Evolutionary conservation across 2,888 invertebrate species (phyloP), one percentile per base, ranked within the genome.

Genomic region (Pandemis cinnamomeana): DNA sequence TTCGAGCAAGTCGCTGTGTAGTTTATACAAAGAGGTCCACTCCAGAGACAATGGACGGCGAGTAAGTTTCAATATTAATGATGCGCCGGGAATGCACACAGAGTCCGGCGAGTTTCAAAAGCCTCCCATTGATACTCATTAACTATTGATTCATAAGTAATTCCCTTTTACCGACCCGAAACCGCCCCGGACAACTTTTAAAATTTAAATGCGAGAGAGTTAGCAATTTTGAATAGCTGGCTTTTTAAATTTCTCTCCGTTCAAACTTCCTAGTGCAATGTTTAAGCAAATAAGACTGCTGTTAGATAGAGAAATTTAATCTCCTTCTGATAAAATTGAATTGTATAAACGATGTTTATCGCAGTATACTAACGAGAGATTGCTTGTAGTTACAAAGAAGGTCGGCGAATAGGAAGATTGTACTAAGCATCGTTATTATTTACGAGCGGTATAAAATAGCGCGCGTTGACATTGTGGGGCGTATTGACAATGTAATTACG

Each of bases 111-210:
- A 90, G 87, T 88, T 90, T 90, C 89, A 90, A 92, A 91, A 91
- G 91, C 89, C 87, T 86, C 85, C 89, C 87, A 92, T 91, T 91
- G 93, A 92, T 92, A 91, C 91, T 93, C 92, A 93, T 93, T 93
- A 92, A 91, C 89, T 93, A 94, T 94, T 92, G 92, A 93, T 91
- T 93, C 92, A 93, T 93, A 93, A 93, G 92, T 93, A 93, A 93
- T 93, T 91, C 91, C 89, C 91, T 91, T 91, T 91, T 89, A 89
- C 89, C 87, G 87, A 86, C 82, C 79, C 84, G 80, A 85, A 80
- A 82, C 84, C 84, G 81, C 80, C 78, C 82, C 85, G 87, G 85
- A 87, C 88, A 90, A 90, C 89, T 91, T 92, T 91, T 89, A 86
- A 90, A 91, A 92, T 92, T 91, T 90, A 89, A 92, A 92, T 91